Conservation (phyloP, 2,888 invertebrate species). For the Chloroclysta siterata region DNA sequence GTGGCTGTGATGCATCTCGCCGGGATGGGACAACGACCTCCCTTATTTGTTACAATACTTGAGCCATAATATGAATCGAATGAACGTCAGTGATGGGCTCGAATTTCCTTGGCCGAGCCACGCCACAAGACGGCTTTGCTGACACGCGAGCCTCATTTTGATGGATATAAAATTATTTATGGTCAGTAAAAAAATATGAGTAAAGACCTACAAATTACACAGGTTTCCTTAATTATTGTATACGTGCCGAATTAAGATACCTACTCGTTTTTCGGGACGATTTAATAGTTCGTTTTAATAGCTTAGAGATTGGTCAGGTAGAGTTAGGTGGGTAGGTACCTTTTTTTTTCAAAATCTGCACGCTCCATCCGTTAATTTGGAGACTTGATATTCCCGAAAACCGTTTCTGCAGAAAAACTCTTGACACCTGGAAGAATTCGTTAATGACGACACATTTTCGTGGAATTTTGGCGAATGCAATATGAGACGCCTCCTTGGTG, state of each 20-base stretch:
- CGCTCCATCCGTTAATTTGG: slow-evolving; percentile 18
- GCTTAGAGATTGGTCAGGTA: slow-evolving; percentile 6
- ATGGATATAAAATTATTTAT: slow-evolving; percentile 72
- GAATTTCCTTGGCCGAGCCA: slow-evolving; percentile 69
- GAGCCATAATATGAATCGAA: slow-evolving; percentile 81
- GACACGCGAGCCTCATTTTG: slow-evolving; percentile 74
- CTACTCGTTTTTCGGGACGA: slow-evolving; percentile 31
- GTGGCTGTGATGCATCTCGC: slow-evolving; percentile 66
- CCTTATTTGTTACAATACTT: slow-evolving; percentile 80
- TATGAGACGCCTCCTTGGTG: slow-evolving; percentile 71
- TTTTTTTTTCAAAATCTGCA: not conserved
- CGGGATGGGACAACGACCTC: slow-evolving; percentile 76
- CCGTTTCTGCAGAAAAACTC: slow-evolving; percentile 49
- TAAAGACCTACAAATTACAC: slow-evolving; percentile 40
- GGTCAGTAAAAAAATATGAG: slow-evolving; percentile 49
- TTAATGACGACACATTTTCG: slow-evolving; percentile 69
- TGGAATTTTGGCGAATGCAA: slow-evolving; percentile 67
- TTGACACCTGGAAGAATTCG: slow-evolving; percentile 69
- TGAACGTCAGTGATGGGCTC: slow-evolving; percentile 74
- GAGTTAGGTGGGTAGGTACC: no score
- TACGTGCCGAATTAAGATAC: slow-evolving; percentile 28
- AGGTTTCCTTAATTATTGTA: slow-evolving; percentile 35
- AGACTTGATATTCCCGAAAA: slow-evolving; percentile 23
- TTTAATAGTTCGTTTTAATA: slow-evolving; percentile 22
- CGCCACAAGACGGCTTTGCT: slow-evolving; percentile 56